Evolutionary conservation across 2,888 invertebrate genomes (phyloP).

Genomic region (Aromia moschata): DNA sequence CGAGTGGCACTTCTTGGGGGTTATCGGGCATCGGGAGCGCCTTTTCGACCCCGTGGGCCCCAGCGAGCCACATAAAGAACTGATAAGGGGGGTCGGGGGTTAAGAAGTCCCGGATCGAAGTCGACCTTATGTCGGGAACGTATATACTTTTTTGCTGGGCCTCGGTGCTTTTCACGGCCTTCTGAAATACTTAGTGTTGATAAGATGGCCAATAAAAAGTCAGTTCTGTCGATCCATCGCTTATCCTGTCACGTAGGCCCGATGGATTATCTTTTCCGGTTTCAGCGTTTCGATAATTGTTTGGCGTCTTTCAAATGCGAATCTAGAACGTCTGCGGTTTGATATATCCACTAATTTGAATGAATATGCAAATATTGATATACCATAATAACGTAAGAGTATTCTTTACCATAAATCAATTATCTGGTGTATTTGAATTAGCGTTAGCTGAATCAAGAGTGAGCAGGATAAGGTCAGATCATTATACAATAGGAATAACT

Average conservation of each 20-base stretch:
- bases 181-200: constrained; percentile 23
- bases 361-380: too few relatives aligned
- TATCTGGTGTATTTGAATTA: too few relatives aligned
- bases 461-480: too few relatives aligned
- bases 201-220: constrained; percentile 22
- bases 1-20: constrained; percentile 45
- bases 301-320: too few relatives aligned
- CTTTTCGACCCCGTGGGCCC: constrained; percentile 41
- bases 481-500: too few relatives aligned
- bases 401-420: too few relatives aligned
- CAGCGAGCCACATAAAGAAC: constrained; percentile 43
- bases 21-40: constrained; percentile 46
- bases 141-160: constrained; percentile 17
- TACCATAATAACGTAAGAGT: too few relatives aligned
- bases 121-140: constrained; percentile 37
- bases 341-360: too few relatives aligned
- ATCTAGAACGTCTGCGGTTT: too few relatives aligned
- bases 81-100: constrained; percentile 50
- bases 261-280: neutral
- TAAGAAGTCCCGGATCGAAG: constrained; percentile 44
- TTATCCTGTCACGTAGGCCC: neutral
- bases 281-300: too few relatives aligned
- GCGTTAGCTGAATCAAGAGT: too few relatives aligned
- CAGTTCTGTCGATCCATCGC: neutral
- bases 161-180: constrained; percentile 5